These are phyloP conservation scores for Digitonthophagus gazella DNA, from an alignment of 2,888 invertebrate species.

Conservation along the genomic window DNA sequence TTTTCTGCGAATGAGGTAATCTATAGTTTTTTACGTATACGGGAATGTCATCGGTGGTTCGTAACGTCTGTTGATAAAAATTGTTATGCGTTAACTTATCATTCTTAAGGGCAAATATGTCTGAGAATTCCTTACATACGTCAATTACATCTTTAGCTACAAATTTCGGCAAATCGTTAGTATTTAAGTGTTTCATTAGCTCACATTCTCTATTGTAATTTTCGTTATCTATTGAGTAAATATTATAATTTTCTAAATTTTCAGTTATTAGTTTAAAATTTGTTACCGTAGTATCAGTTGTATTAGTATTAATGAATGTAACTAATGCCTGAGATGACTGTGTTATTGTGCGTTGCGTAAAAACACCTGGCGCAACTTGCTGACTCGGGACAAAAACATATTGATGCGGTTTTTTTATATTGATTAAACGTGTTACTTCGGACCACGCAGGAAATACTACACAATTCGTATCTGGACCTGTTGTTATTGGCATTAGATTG, in stretches of 20 bases:
- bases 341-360: too few relatives aligned
- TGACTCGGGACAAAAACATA: too few relatives aligned
- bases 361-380: too few relatives aligned
- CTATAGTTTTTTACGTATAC: constrained; percentile 19
- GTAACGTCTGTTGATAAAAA: constrained; percentile 33
- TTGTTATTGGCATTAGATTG: too few relatives aligned
- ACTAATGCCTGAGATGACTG: neutral
- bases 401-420: too few relatives aligned
- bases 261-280: neutral
- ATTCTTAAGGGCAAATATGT: constrained; percentile 31
- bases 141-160: neutral
- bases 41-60: constrained; percentile 24
- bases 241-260: constrained; percentile 1
- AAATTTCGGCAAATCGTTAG: neutral
- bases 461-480: too few relatives aligned
- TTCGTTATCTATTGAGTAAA: neutral
- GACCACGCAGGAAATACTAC: too few relatives aligned
- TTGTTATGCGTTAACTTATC: constrained; percentile 33
- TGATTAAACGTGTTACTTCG: too few relatives aligned
- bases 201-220: neutral
- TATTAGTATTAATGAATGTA: constrained; percentile 25
- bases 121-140: constrained; percentile 25
- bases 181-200: neutral
- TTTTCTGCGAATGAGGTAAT: constrained; percentile 17
- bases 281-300: neutral